Evolutionary conservation across 92 coral and sea anemone genomes (phyloP), one percentile per base, ranked within the genome.

Genomic region (Epizoanthus ramosus): DNA sequence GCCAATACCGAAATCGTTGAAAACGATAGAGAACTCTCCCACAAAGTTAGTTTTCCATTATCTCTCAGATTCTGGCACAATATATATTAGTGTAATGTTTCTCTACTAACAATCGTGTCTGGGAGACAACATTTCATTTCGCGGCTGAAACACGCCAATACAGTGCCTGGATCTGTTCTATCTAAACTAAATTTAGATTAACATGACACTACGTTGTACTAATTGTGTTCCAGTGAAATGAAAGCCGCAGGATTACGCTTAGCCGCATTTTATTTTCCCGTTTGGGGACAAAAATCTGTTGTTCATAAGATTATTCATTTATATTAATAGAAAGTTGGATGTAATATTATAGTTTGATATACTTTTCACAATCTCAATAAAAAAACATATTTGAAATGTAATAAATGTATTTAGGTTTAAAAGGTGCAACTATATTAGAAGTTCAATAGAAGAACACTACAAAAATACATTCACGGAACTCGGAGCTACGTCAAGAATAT

Each of bases 21-120:
- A 9, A 63, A 67, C 3, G 47, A 41, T 15, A 67, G 19, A 66
- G 39, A 66, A 28, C 71, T 66, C 71, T 33, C 71, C 71, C 71
- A 67, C 71, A 28, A 16, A 13, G 71, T 69, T 69, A 24, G 68
- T 63, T 63, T 8, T 63, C 8, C 31, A 63, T 19, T 63, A 8
- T 22, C 35, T 64, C 28, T 31, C 25, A 9, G 69, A 2, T 31
- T 3, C 35, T 10, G 17, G 16, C 13, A 13, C 35, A 64, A 64
- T 31, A 22, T 7, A 47, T 47, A 9, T 47, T 10, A 45, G 53
- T 10, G 53, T 45, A 45, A 45, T 4, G 45, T 41, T 41, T 41
- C 45, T 41, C 45, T 41, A 43, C 50, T 43, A 43, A 43, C 50
- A 8, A 43, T 43, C 50, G 9, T 47, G 54, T 47, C 54, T 8